Base-by-base conservation (phyloP, 2,113 vertebrate species). In the Acrocephalus arundinaceus region DNA sequence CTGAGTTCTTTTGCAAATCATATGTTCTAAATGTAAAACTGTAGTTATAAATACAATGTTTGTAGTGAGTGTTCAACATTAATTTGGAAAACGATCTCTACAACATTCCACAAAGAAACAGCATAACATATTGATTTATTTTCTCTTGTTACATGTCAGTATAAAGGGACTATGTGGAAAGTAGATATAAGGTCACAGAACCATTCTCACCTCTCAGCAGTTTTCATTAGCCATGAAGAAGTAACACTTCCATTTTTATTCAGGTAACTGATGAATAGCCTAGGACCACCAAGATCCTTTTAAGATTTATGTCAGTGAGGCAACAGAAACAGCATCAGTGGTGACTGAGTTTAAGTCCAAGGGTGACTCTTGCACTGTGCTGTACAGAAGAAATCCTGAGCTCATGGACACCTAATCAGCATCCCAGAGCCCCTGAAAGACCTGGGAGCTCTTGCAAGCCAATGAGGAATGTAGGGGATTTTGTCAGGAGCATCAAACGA, bases 81-180 rank as follows among this genome's bases (percentile, higher is more conserved):
- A 87, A 91, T 88, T 90, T 93, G 21, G 35, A 91, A 37, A 90
- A 84, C 5, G 14, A 30, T 58, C 21, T 84, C 74, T 74, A 85
- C 28, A 83, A 61, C 16, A 37, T 93, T 74, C 45, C 41, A 94
- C 31, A 93, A 96, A 87, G 46, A 78, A 94, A 85, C 13, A 71
- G 45, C 4, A 15, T 45, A 39, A 75, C 27, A 37, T 43, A 93
- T 21, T 78, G 41, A 96, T 92, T 93, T 86, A n/a, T 94, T 67
- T 96, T 63, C 17, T 82, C 52, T 83, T 80, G 19, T 91, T 74
- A 45, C 17, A 18, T 76, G 54, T 57, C 58, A 88, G 7, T 49
- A 87, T 41, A 31, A 88, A 73, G 15, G 8, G 73, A 72, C 51
- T 43, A 68, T 16, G 37, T 39, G 30, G n/a, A 89, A 96, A 90